These are phyloP conservation scores for Porites divaricata DNA, from an alignment of 92 coral and sea anemone species.

Conservation along the genomic window DNA sequence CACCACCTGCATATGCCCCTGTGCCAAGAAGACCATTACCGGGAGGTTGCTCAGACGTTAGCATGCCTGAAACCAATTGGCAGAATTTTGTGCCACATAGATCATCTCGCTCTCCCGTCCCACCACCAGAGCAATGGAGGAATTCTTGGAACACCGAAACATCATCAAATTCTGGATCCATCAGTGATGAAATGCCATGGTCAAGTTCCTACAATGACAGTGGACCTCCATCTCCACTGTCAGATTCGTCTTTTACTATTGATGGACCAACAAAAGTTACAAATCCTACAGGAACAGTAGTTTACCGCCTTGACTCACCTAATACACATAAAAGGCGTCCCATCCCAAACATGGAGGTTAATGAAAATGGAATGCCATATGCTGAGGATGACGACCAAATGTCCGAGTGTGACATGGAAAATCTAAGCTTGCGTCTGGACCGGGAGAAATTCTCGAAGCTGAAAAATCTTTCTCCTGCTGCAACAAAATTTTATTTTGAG, in stretches of 20 bases:
- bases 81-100: constrained; percentile 32
- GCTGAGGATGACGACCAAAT: constrained; percentile 76
- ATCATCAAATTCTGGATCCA: constrained; percentile 82
- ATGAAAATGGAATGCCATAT: constrained; percentile 37
- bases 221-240: constrained; percentile 86
- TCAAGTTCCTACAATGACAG: constrained; percentile 73
- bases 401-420: constrained; percentile 63
- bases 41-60: constrained; percentile 48
- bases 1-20: constrained; percentile 87
- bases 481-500: constrained; percentile 95
- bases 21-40: constrained; percentile 55
- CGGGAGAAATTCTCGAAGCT: constrained; percentile 58
- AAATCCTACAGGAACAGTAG: constrained; percentile 82
- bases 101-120: constrained; percentile 67
- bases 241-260: constrained; percentile 69
- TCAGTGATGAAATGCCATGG: constrained; percentile 93
- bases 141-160: constrained; percentile 91
- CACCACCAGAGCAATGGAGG: constrained; percentile 72
- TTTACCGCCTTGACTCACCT: constrained; percentile 66
- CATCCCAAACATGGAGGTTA: constrained; percentile 42
- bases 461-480: constrained; percentile 83
- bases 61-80: constrained; percentile 54
- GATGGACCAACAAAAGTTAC: constrained; percentile 73
- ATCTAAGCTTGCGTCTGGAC: constrained; percentile 51
- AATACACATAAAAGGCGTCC: constrained; percentile 44